phyloP scores from a whole-genome alignment of 2,113 vertebrate genomes.

The Phocoena phocoena region DNA sequence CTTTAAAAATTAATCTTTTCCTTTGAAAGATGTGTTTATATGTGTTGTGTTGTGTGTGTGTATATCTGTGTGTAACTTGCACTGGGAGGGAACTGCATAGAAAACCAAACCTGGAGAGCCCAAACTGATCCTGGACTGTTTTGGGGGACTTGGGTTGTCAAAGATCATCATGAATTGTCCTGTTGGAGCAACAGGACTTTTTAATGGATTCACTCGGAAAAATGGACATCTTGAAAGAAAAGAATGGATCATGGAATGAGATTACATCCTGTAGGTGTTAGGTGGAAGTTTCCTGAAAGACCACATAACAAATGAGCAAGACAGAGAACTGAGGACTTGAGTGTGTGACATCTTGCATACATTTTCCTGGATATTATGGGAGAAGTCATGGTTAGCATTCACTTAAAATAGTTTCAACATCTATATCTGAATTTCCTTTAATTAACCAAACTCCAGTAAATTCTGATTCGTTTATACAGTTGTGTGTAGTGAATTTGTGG shows the following conservation, averaged over 20 bases:
- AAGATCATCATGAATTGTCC: not conserved
- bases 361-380: not conserved
- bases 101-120: not conserved
- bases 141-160: too few species aligned
- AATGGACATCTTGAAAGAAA: not conserved
- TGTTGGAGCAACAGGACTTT: not conserved
- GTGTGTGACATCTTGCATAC: not conserved
- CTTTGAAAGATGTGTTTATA: not conserved
- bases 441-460: not conserved
- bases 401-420: not conserved
- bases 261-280: not conserved
- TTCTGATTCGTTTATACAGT: not conserved
- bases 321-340: not conserved
- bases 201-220: not conserved
- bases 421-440: not conserved
- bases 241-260: not conserved
- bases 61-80: not conserved
- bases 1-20: not conserved
- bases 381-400: not conserved
- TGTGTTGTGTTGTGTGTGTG: not conserved
- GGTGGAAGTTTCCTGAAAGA: not conserved
- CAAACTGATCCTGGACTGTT: not conserved
- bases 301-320: not conserved
- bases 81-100: not conserved
- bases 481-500: not conserved